Percentiles rank a stretch among this genome's conserved stretches.
Evolutionary conservation across 2,113 vertebrate species (phyloP).

Genomic region (Megaceryle maxima): DNA sequence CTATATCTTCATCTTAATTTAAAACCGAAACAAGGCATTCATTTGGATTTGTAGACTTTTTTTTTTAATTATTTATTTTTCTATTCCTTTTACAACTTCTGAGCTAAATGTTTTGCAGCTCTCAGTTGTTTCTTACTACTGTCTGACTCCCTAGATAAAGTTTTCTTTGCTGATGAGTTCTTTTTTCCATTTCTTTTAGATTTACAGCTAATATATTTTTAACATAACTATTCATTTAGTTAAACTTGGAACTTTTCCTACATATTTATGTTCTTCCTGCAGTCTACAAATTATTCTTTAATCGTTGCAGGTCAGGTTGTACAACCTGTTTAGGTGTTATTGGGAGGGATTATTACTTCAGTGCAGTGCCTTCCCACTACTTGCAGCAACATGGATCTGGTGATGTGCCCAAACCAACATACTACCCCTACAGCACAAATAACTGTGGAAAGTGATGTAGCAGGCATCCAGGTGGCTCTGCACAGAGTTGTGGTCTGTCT

Average conservation of each 20-base stretch:
- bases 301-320: background rate
- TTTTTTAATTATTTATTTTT: background rate
- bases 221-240: background rate
- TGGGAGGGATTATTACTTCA: background rate
- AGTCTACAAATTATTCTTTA: background rate
- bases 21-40: background rate
- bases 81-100: background rate
- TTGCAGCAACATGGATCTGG: background rate
- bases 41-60: background rate
- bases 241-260: background rate
- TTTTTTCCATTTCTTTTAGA: background rate
- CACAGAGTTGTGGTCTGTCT: background rate
- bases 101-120: background rate
- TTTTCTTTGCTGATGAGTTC: background rate
- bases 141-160: background rate
- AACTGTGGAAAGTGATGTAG: background rate
- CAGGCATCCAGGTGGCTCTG: background rate
- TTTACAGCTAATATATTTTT: background rate
- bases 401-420: background rate
- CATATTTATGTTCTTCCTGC: background rate
- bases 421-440: accelerated
- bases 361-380: background rate
- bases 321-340: background rate
- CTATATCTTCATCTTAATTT: background rate
- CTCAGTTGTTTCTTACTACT: background rate